A percentile compares a stretch with the other conserved stretches of the same genome.
Conservation (phyloP, 2,113 vertebrate genomes). For the Amphiprion ocellaris region DNA sequence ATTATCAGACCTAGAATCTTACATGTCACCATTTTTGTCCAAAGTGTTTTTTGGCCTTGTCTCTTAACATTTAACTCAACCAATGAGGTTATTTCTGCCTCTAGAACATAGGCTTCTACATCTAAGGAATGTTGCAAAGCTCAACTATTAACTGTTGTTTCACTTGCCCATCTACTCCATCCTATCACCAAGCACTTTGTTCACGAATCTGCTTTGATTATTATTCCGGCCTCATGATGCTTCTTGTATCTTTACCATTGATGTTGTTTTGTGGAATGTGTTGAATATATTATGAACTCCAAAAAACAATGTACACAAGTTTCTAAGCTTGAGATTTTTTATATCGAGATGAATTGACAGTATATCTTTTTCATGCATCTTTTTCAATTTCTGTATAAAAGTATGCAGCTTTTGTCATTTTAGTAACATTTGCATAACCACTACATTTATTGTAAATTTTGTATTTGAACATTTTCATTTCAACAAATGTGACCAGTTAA, state of each 20-base stretch:
- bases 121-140: conserved; percentile 18
- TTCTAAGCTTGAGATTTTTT: conserved; percentile 15
- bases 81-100: conserved; percentile 54
- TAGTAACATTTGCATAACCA: conserved; percentile 49
- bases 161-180: conserved; percentile 50
- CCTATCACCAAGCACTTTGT: conserved; percentile 75
- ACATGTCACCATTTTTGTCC: background rate
- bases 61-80: conserved; percentile 40
- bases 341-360: conserved; percentile 30
- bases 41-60: background rate
- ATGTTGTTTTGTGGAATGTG: conserved; percentile 38
- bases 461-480: conserved; percentile 42
- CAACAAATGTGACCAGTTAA: background rate
- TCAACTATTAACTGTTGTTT: conserved; percentile 3
- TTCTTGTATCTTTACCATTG: conserved; percentile 31
- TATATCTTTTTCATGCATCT: conserved; percentile 14
- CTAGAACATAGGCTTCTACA: background rate
- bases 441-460: conserved; percentile 38
- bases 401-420: conserved; percentile 43
- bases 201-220: conserved; percentile 35
- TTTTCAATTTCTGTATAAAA: conserved; percentile 36
- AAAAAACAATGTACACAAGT: conserved; percentile 26
- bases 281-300: conserved; percentile 51
- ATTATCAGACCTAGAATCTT: background rate
- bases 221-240: conserved; percentile 49